A percentile compares a stretch with the other conserved stretches of the same genome.
Evolutionary conservation across 2,113 vertebrate species (phyloP).

Genomic region (Potamarius usumacintae): DNA sequence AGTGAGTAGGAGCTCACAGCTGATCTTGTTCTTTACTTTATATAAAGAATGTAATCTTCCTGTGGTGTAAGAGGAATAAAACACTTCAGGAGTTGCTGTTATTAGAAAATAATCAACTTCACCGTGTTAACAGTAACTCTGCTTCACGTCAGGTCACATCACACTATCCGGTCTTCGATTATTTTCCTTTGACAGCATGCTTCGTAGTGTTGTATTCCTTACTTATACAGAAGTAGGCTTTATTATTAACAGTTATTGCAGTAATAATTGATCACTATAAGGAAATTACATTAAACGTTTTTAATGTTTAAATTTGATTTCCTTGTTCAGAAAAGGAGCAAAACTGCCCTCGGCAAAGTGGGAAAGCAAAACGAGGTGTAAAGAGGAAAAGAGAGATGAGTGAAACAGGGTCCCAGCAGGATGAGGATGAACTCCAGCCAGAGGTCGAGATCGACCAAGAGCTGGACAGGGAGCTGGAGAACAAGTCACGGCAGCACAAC

Average conservation of each 20-base stretch:
- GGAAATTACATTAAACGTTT: neutral
- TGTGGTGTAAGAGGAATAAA: neutral
- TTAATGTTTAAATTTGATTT: neutral
- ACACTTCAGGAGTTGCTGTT: neutral
- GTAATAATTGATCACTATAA: neutral
- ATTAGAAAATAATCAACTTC: neutral
- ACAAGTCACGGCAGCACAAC: conserved; percentile 91
- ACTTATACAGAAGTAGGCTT: too few relatives aligned
- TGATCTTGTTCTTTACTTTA: neutral
- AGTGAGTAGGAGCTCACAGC: too few relatives aligned
- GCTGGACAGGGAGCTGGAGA: conserved; percentile 87
- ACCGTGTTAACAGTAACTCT: neutral
- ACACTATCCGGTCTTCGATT: neutral
- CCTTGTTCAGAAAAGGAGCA: conserved; percentile 23
- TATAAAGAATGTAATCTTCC: neutral
- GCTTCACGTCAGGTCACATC: too few relatives aligned
- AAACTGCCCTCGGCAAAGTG: neutral
- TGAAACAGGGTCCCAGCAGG: conserved; percentile 45
- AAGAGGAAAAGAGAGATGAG: conserved; percentile 60
- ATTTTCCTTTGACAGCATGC: neutral
- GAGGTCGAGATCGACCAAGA: conserved; percentile 82
- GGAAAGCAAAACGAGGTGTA: conserved; percentile 15
- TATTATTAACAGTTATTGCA: neutral
- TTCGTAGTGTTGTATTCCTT: neutral
- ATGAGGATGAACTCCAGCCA: conserved; percentile 48